Conservation (phyloP, 2,113 vertebrate genomes). For the Sakesphorus luctuosus region DNA sequence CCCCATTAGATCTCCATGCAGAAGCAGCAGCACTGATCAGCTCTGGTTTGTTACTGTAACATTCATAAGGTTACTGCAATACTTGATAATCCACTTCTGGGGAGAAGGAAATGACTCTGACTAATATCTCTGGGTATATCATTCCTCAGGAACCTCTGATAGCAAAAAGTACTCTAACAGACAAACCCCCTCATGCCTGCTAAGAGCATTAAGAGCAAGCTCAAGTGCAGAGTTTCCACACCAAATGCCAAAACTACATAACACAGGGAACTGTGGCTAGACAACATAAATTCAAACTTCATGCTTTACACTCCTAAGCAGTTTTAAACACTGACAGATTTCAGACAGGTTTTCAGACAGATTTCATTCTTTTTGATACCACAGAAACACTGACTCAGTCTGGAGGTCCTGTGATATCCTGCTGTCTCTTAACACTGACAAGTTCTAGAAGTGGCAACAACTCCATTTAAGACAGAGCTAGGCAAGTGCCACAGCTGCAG, state of each 20-base stretch:
- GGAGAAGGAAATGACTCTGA: neutral
- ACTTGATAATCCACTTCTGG: neutral
- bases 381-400: neutral
- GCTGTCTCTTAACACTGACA: neutral
- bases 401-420: neutral
- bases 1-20: neutral
- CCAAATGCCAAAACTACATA: conserved; percentile 43
- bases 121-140: neutral
- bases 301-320: neutral
- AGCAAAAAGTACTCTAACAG: conserved; percentile 12
- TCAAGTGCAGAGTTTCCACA: conserved; percentile 39
- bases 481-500: neutral
- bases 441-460: neutral
- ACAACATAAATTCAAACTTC: conserved; percentile 35
- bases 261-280: conserved; percentile 36
- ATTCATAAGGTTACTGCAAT: neutral
- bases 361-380: neutral
- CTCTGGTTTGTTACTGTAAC: neutral
- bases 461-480: neutral
- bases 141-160: neutral
- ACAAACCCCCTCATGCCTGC: neutral
- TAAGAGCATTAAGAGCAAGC: conserved; percentile 22
- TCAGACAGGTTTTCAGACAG: neutral
- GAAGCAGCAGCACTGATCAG: neutral
- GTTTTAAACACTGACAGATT: neutral